Conservation (phyloP, 2,888 invertebrate species). For the Limnephilus lunatus region DNA sequence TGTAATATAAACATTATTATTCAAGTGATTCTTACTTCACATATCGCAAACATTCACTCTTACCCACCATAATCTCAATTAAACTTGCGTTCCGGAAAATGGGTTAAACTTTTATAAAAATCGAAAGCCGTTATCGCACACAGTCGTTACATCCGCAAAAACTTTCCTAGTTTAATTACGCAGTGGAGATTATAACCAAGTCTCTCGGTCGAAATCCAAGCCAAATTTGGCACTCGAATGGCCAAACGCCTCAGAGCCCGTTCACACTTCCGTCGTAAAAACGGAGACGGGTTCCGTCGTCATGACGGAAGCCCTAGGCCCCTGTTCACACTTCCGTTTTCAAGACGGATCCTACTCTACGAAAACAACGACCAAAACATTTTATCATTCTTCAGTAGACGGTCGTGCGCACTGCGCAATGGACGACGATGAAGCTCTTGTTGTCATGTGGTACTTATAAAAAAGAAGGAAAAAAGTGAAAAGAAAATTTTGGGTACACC, state of each 20-base stretch:
- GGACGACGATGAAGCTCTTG: too few species aligned
- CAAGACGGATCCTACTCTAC: too few species aligned
- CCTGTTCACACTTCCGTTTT: too few species aligned
- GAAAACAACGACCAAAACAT: too few species aligned
- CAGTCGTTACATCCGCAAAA: constrained; percentile 29
- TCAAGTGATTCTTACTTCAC: background rate
- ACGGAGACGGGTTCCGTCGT: too few species aligned
- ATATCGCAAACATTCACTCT: constrained; percentile 22
- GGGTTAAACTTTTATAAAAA: constrained; percentile 9
- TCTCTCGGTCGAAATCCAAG: background rate
- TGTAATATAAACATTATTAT: background rate
- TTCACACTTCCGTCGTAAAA: too few species aligned
- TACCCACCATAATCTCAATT: constrained; percentile 15
- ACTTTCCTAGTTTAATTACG: constrained; percentile 28
- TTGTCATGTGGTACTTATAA: too few species aligned
- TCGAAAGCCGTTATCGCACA: constrained; percentile 22
- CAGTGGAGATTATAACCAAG: background rate
- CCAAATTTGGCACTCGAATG: constrained; percentile 25
- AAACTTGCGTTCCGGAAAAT: constrained; percentile 17
- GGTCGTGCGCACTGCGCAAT: too few species aligned
- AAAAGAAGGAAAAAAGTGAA: too few species aligned
- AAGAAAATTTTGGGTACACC: too few species aligned
- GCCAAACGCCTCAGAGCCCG: constrained; percentile 2
- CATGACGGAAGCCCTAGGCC: too few species aligned
- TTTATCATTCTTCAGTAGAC: too few species aligned